These are phyloP conservation scores for Brachyhypopomus occidentalis DNA, from an alignment of 2,113 vertebrate genomes.

Conservation along the genomic window DNA sequence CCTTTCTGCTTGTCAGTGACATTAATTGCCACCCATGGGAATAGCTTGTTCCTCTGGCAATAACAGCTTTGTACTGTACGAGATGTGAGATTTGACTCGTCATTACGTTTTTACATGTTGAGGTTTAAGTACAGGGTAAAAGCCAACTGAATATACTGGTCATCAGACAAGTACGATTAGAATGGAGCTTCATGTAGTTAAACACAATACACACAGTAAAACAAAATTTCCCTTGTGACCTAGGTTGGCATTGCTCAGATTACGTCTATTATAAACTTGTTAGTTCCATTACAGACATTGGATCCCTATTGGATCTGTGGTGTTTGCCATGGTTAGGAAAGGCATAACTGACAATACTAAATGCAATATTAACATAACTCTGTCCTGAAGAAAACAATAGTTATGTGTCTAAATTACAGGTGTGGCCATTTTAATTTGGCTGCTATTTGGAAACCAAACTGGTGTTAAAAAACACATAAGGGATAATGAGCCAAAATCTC, in stretches of 20 bases:
- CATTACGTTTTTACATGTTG: not conserved
- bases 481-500: not conserved
- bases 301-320: not conserved
- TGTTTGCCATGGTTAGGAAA: slow-evolving; percentile 4
- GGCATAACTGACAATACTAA: not conserved
- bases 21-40: slow-evolving; percentile 31
- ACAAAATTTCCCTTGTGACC: not conserved
- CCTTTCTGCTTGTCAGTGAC: slow-evolving; percentile 13
- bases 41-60: not conserved
- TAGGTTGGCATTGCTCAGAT: not conserved
- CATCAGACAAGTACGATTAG: not conserved
- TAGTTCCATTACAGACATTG: not conserved
- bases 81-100: slow-evolving; percentile 15
- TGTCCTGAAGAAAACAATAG: not conserved
- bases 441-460: not conserved
- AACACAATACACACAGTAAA: not conserved
- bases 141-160: not conserved
- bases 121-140: not conserved
- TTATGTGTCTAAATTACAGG: not conserved
- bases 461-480: not conserved
- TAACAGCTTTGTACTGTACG: not conserved
- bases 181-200: not conserved
- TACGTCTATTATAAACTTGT: too few relatives aligned
- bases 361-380: not conserved
- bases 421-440: not conserved